These are phyloP conservation scores for Gadopsis bispinosus DNA, from an alignment of 2,797 vertebrate genomes.

Conservation along the genomic window DNA sequence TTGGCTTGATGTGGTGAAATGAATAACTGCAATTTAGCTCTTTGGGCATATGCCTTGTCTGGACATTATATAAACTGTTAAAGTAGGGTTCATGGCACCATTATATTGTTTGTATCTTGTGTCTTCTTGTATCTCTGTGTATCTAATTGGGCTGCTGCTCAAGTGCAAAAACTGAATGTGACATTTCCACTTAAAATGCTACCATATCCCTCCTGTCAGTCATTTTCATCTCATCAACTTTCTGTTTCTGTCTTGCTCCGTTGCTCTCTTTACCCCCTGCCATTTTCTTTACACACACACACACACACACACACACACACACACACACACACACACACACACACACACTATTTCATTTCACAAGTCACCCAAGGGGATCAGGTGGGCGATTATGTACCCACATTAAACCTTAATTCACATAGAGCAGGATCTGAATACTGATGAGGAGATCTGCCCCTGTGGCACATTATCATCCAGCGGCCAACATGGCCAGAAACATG, in stretches of 20 bases:
- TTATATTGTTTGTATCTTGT: not conserved
- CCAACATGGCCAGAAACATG: conserved; percentile 33
- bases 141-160: not conserved
- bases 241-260: conserved; percentile 22
- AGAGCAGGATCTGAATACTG: conserved; percentile 77
- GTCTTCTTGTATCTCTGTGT: not conserved
- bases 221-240: conserved; percentile 18
- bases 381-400: conserved; percentile 72
- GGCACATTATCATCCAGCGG: conserved; percentile 50
- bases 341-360: conserved; percentile 14
- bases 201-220: not conserved
- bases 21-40: conserved; percentile 64
- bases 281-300: conserved; percentile 11
- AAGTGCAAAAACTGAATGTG: not conserved
- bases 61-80: conserved; percentile 11
- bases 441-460: conserved; percentile 78
- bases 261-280: conserved; percentile 15
- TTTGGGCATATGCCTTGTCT: conserved; percentile 55
- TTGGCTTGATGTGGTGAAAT: conserved; percentile 65
- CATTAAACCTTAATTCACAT: conserved; percentile 77
- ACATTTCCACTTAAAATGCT: conserved; percentile 11
- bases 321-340: conserved; percentile 25
- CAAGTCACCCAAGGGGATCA: conserved; percentile 62
- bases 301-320: conserved; percentile 24
- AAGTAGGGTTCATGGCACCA: conserved; percentile 16